Conservation (phyloP, 2,113 vertebrate species). For the Sardina pilchardus region DNA sequence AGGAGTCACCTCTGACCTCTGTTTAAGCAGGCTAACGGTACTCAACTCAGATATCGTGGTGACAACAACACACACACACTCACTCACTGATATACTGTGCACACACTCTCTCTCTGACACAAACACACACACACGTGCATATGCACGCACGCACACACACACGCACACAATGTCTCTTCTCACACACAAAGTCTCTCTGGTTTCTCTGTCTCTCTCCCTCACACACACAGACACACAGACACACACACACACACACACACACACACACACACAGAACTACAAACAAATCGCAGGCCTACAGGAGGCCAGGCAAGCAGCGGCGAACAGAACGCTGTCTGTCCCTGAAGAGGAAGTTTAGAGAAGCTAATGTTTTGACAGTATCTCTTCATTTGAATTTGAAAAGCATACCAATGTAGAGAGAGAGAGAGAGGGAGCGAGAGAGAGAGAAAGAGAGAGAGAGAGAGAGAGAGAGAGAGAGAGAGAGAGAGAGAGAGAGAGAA, state of each 20-base stretch:
- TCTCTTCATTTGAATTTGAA: slow-evolving; percentile 38
- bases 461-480: neutral
- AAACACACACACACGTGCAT: neutral
- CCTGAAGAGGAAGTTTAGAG: slow-evolving; percentile 32
- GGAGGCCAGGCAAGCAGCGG: neutral
- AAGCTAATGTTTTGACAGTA: slow-evolving; percentile 32
- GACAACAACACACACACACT: neutral
- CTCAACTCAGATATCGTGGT: too few species aligned
- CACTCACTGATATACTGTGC: slow-evolving; percentile 29
- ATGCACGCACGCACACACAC: too few species aligned
- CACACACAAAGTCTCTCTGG: neutral
- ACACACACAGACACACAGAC: slow-evolving; percentile 8
- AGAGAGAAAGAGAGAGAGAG: neutral
- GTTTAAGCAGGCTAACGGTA: too few species aligned
- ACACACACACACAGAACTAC: slow-evolving; percentile 32
- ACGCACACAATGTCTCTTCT: neutral
- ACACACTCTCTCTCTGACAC: slow-evolving; percentile 26
- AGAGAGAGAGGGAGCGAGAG: neutral
- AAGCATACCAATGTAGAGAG: slow-evolving; percentile 22
- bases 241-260: slow-evolving; percentile 35
- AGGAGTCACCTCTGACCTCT: too few species aligned
- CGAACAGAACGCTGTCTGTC: neutral
- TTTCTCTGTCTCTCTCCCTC: neutral
- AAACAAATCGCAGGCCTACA: neutral
- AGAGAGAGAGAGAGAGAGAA: neutral